These are phyloP conservation scores for Coracopsis vasa DNA, from an alignment of 2,113 vertebrate genomes.

Conservation along the genomic window DNA sequence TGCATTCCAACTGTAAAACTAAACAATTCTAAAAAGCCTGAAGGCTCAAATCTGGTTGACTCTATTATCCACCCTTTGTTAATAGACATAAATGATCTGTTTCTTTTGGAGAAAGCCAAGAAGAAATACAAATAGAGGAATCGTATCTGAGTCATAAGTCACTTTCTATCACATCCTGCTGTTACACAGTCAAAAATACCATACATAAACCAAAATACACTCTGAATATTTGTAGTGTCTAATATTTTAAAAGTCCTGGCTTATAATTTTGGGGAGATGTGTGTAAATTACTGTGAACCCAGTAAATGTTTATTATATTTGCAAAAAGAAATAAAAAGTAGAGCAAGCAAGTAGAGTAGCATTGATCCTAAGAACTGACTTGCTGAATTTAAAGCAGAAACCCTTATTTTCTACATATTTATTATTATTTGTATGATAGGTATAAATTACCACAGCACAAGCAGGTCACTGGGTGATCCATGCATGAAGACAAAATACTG, in stretches of 20 bases:
- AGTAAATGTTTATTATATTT: conserved; percentile 17
- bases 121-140: conserved; percentile 5
- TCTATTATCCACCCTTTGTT: conserved; percentile 1
- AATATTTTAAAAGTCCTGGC: neutral
- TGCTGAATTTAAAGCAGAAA: neutral
- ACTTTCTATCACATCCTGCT: neutral
- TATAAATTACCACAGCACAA: neutral
- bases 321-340: neutral
- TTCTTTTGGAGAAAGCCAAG: neutral
- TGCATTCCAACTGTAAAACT: neutral
- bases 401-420: neutral
- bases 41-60: neutral
- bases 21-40: conserved; percentile 12
- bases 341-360: neutral
- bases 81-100: conserved; percentile 29
- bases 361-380: neutral
- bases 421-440: neutral
- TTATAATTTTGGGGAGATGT: neutral
- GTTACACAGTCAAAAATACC: neutral
- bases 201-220: neutral
- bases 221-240: neutral
- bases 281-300: neutral
- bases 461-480: neutral
- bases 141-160: conserved; percentile 1
- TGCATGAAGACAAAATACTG: neutral